These are phyloP conservation scores for Trachurus trachurus DNA, from an alignment of 2,797 vertebrate genomes.

Conservation along the genomic window DNA sequence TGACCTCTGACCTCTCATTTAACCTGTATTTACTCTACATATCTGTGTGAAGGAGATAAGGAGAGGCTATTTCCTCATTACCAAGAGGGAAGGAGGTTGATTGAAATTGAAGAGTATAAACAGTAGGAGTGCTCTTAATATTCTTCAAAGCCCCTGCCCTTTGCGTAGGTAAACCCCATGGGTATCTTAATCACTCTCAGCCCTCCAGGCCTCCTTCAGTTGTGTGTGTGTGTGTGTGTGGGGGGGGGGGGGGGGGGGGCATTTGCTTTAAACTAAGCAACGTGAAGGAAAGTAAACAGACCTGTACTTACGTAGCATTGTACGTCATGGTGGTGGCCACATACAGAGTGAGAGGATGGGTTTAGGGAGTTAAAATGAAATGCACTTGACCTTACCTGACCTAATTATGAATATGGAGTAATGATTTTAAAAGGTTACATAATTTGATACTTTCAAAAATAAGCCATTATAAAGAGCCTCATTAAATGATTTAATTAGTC, in stretches of 20 bases:
- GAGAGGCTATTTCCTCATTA: constrained; percentile 39
- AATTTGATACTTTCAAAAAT: constrained; percentile 2
- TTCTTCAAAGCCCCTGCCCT: constrained; percentile 81
- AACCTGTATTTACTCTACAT: constrained; percentile 9
- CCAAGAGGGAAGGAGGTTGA: constrained; percentile 27
- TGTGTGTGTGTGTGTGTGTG: neutral
- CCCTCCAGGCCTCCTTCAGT: constrained; percentile 51
- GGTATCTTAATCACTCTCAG: constrained; percentile 59
- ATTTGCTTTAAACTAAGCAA: constrained; percentile 81
- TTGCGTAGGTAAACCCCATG: constrained; percentile 65
- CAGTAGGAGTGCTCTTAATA: constrained; percentile 27
- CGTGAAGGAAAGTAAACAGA: constrained; percentile 66
- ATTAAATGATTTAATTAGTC: neutral
- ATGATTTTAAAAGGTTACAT: neutral
- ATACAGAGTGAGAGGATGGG: neutral
- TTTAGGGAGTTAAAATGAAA: constrained; percentile 8
- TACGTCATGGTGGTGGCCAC: constrained; percentile 28
- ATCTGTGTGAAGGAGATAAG: constrained; percentile 51
- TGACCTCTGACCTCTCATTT: constrained; percentile 35
- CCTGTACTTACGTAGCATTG: constrained; percentile 7
- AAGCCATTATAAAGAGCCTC: neutral
- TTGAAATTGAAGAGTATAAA: constrained; percentile 48
- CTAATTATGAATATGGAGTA: constrained; percentile 1
- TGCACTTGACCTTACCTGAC: neutral
- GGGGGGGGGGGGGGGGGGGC: constrained; percentile 19